These are phyloP conservation scores for Leptarthrus brevirostris DNA, from an alignment of 2,888 invertebrate genomes.

Conservation along the genomic window DNA sequence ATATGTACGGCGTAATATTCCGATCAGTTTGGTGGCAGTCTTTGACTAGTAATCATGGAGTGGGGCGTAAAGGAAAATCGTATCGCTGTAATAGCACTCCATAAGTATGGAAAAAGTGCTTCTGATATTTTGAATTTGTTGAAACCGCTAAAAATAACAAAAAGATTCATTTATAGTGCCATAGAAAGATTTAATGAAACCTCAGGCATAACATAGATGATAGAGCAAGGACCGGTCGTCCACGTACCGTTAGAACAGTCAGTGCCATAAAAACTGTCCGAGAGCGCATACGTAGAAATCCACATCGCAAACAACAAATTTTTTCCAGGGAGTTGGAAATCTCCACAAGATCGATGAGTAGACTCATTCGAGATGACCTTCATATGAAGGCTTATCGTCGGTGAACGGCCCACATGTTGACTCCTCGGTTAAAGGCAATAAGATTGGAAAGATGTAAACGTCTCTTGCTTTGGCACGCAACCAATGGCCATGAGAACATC, in stretches of 20 bases:
- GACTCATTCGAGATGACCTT: background rate
- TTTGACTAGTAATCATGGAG: background rate
- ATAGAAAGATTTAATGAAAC: no score
- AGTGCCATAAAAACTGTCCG: background rate
- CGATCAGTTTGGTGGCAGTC: background rate
- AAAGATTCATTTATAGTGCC: background rate
- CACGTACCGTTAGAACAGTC: background rate
- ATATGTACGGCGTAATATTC: no score
- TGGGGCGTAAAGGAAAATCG: background rate
- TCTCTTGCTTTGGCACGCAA: no score
- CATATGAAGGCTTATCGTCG: constrained; percentile 9
- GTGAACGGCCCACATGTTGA: background rate
- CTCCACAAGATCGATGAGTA: constrained; percentile 3
- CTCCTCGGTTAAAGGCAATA: background rate
- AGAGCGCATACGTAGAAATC: background rate
- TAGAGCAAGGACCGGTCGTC: no score
- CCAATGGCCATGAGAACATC: no score
- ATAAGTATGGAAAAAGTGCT: background rate
- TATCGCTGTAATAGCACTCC: constrained; percentile 3
- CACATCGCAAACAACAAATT: background rate
- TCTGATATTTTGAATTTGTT: constrained; percentile 6
- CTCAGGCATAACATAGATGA: no score
- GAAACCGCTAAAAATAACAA: constrained; percentile 2
- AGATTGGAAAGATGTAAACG: no score
- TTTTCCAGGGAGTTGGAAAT: no score